Evolutionary conservation across 2,113 vertebrate species (phyloP).

Genomic region (Pteropus alecto): DNA sequence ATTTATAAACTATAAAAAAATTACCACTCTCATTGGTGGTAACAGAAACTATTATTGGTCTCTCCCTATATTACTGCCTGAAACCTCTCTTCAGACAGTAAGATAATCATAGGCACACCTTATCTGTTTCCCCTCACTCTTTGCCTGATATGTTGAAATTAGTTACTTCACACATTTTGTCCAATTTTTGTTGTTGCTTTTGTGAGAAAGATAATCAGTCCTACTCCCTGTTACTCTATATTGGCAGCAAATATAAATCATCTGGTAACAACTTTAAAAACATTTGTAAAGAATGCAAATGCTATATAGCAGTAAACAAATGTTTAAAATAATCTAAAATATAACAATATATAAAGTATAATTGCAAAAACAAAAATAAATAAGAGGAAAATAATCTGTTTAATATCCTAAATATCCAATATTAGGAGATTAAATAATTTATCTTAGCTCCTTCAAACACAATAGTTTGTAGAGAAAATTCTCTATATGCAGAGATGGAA

Average conservation of each 20-base stretch:
- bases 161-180: not conserved
- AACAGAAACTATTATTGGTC: not conserved
- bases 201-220: not conserved
- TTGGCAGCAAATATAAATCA: not conserved
- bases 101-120: not conserved
- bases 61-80: not conserved
- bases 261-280: not conserved
- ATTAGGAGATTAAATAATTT: not conserved
- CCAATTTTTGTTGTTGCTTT: not conserved
- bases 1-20: not conserved
- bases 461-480: not conserved
- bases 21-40: not conserved
- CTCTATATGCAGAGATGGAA: not conserved
- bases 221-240: not conserved
- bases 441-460: not conserved
- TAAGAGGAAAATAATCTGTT: not conserved
- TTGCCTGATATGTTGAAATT: not conserved
- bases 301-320: not conserved
- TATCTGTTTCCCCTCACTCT: not conserved
- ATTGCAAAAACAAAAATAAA: not conserved
- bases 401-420: not conserved
- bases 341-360: not conserved
- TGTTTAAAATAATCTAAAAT: not conserved
- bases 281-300: not conserved
- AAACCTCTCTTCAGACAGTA: not conserved